Percentiles rank a stretch among this genome's conserved stretches.
Evolutionary conservation across 1,140 invertebrate species (phyloP).

Genomic region (Drosophila lowei): DNA sequence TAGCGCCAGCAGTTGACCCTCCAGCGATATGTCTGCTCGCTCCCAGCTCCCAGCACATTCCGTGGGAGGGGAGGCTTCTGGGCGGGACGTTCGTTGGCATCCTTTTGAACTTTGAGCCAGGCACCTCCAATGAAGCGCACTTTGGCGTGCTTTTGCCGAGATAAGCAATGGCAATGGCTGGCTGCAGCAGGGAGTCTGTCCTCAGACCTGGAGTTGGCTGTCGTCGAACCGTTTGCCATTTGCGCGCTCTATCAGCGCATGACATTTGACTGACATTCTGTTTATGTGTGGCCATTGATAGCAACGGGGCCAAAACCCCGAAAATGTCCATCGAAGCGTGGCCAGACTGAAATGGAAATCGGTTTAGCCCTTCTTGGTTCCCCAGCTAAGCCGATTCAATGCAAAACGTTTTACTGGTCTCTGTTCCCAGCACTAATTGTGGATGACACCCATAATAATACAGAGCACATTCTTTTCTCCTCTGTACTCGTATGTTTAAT

Average conservation of each 20-base stretch:
- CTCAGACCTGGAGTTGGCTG: conserved; percentile 31
- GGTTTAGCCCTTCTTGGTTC: neutral
- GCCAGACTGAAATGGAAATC: conserved; percentile 38
- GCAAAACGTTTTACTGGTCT: conserved; percentile 30
- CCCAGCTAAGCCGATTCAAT: conserved; percentile 21
- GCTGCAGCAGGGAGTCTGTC: conserved; percentile 48
- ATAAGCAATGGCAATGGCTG: conserved; percentile 63
- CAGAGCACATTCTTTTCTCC: conserved; percentile 15
- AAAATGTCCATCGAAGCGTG: conserved; percentile 58
- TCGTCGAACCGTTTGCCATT: conserved; percentile 65
- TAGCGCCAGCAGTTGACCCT: conserved; percentile 61
- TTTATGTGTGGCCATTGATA: conserved; percentile 67
- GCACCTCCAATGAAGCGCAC: conserved; percentile 73
- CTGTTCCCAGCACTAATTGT: conserved; percentile 33
- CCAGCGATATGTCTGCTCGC: conserved; percentile 12
- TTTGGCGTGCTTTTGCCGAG: conserved; percentile 62
- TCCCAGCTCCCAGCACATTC: conserved; percentile 1
- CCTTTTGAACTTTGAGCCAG: conserved; percentile 63
- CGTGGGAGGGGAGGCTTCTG: conserved; percentile 5
- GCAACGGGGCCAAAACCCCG: conserved; percentile 31
- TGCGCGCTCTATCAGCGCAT: conserved; percentile 72
- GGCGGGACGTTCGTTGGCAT: conserved; percentile 24
- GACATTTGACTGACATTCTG: conserved; percentile 70
- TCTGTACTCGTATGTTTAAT: conserved; percentile 31
- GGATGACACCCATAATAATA: conserved; percentile 26